These are phyloP conservation scores for Caloenas nicobarica DNA, from an alignment of 2,113 vertebrate species.

Conservation along the genomic window DNA sequence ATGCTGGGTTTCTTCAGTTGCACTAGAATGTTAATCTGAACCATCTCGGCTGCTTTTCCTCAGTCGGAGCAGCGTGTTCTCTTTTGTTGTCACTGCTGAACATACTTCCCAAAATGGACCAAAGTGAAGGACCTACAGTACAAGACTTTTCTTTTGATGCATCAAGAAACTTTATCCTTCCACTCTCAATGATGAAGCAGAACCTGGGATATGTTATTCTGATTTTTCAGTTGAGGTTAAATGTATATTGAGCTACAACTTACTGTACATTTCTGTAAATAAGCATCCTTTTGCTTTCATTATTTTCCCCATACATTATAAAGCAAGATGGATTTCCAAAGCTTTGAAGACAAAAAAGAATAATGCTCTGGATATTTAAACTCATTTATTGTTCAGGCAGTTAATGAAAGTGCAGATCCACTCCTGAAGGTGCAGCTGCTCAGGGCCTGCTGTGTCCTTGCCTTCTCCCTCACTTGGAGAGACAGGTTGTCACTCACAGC, in stretches of 20 bases:
- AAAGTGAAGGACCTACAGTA: background rate
- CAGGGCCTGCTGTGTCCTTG: background rate
- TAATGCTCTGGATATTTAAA: background rate
- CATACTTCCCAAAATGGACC: background rate
- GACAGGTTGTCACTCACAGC: background rate
- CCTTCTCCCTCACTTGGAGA: background rate
- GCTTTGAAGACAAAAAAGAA: background rate
- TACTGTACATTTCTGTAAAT: background rate
- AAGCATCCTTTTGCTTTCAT: background rate
- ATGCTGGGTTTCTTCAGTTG: background rate
- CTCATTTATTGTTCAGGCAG: background rate
- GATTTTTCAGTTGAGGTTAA: background rate
- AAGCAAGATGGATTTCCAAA: background rate
- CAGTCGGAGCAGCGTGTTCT: background rate
- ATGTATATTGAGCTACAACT: background rate
- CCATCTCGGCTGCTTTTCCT: background rate
- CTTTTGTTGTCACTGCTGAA: background rate
- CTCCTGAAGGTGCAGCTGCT: background rate
- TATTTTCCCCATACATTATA: background rate
- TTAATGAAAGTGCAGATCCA: slow-evolving; percentile 1
- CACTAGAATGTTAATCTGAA: background rate
- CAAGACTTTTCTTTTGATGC: background rate
- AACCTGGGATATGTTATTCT: background rate
- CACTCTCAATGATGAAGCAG: background rate
- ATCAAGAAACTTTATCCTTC: background rate